phyloP scores from a whole-genome alignment of 1,140 invertebrate species.

The Holcopasites calliopsidis region DNA sequence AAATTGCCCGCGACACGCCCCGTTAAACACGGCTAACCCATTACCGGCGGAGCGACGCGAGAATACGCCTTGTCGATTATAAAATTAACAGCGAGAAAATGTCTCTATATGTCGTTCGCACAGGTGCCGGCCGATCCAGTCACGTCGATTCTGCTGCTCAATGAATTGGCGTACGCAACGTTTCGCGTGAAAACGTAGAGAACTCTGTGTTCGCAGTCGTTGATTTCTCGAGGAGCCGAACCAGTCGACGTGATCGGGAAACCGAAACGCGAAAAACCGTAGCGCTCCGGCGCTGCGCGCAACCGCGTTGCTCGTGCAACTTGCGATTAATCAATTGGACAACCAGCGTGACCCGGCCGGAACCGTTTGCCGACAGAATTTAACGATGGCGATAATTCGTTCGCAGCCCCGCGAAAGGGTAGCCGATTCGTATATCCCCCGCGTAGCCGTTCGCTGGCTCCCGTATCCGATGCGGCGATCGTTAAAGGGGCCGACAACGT shows the following conservation, averaged over 20 bases:
- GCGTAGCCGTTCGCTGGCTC: background rate
- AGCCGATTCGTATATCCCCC: slow-evolving; percentile 37
- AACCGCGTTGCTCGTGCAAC: background rate
- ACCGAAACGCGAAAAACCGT: no score
- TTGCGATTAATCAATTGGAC: slow-evolving; percentile 15
- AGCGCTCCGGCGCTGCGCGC: background rate
- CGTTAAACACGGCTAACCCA: slow-evolving; percentile 43
- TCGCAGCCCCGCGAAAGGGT: slow-evolving; percentile 18
- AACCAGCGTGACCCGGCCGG: background rate
- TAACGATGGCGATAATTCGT: slow-evolving; percentile 39
- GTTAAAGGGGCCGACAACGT: background rate
- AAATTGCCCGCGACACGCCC: slow-evolving; percentile 35
- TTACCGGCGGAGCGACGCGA: slow-evolving; percentile 4
- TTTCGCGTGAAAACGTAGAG: no score
- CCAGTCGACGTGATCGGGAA: no score
- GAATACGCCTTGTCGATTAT: background rate
- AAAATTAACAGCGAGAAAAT: slow-evolving; percentile 19
- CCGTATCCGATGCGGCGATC: background rate
- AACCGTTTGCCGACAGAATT: slow-evolving; percentile 9
- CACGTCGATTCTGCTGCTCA: background rate
- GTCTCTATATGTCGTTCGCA: background rate
- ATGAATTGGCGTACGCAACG: no score
- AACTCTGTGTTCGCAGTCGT: no score
- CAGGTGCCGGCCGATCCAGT: no score
- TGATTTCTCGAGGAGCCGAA: no score